Conservation (phyloP, 2,113 vertebrate species). For the Pholis gunnellus region DNA sequence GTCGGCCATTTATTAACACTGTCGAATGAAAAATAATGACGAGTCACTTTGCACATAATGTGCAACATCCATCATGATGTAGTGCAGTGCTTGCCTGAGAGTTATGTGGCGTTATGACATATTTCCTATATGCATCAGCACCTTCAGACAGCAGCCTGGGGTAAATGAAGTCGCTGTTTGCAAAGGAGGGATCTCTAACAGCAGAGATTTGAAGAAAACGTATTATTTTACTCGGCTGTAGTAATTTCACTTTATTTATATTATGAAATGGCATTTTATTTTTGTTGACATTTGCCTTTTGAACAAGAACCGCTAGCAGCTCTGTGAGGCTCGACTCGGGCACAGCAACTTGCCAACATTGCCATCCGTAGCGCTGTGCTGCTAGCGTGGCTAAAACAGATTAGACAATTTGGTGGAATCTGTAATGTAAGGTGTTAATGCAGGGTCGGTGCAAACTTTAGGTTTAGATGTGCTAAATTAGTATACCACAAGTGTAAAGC, state of each 20-base stretch:
- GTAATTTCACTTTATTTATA: slow-evolving; percentile 5
- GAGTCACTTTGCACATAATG: slow-evolving; percentile 47
- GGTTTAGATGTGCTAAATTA: neutral
- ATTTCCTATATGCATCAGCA: slow-evolving; percentile 27
- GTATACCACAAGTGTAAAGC: neutral
- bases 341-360: neutral
- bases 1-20: slow-evolving; percentile 23
- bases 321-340: neutral
- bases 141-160: slow-evolving; percentile 1
- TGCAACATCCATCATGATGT: slow-evolving; percentile 41
- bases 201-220: no score
- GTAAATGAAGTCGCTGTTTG: slow-evolving; percentile 18
- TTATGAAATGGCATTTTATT: neutral
- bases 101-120: slow-evolving; percentile 17
- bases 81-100: slow-evolving; percentile 1
- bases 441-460: neutral
- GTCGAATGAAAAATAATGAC: slow-evolving; percentile 29
- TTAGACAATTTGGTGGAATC: neutral
- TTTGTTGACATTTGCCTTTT: neutral
- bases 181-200: neutral
- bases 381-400: neutral
- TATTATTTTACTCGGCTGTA: neutral
- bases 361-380: neutral
- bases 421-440: neutral
- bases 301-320: neutral